Percentiles rank a stretch among this genome's conserved stretches.
Evolutionary conservation across 2,888 invertebrate species (phyloP).

Genomic region (Latrodectus hesperus): DNA sequence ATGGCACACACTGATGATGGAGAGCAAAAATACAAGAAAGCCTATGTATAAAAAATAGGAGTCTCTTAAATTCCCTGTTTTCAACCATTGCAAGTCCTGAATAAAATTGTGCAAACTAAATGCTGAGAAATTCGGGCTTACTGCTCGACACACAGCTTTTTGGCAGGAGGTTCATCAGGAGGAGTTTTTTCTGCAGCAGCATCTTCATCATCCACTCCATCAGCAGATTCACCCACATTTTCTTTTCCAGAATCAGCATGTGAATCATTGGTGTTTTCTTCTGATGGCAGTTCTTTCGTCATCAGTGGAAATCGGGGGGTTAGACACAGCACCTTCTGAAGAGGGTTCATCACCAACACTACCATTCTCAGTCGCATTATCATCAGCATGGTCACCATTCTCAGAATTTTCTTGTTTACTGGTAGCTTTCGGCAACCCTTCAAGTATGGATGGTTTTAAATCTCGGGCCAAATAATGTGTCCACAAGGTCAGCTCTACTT

Average conservation of each 20-base stretch:
- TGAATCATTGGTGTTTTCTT: constrained; percentile 66
- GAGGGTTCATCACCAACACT: constrained; percentile 42
- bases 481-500: constrained; percentile 94
- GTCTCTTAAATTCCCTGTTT: constrained; percentile 68
- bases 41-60: constrained; percentile 70
- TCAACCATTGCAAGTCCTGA: constrained; percentile 67
- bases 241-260: constrained; percentile 66
- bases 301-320: constrained; percentile 34
- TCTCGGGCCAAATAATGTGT: constrained; percentile 92
- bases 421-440: constrained; percentile 80
- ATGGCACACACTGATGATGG: constrained; percentile 69
- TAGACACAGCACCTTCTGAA: constrained; percentile 29
- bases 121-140: constrained; percentile 42
- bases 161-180: constrained; percentile 66
- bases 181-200: constrained; percentile 45
- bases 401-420: constrained; percentile 13
- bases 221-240: constrained; percentile 57
- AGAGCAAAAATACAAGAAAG: constrained; percentile 69
- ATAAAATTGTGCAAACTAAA: constrained; percentile 68
- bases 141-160: constrained; percentile 67
- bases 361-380: constrained; percentile 23
- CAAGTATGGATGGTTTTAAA: constrained; percentile 87
- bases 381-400: constrained; percentile 57
- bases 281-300: constrained; percentile 64
- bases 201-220: constrained; percentile 36